phyloP scores from a whole-genome alignment of 2,888 invertebrate genomes.

The Patella ulyssiponensis region DNA sequence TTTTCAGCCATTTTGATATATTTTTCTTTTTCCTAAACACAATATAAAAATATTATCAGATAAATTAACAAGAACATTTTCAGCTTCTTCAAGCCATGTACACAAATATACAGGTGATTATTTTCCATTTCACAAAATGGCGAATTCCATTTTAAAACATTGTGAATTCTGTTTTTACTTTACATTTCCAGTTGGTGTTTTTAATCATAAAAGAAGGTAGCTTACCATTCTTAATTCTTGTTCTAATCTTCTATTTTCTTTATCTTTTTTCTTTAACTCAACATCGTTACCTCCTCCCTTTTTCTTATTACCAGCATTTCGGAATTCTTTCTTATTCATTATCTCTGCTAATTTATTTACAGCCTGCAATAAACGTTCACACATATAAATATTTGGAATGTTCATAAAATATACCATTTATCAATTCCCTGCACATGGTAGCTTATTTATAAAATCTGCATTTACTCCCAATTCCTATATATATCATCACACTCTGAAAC shows the following conservation, averaged over 20 bases:
- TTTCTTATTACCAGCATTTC: slow-evolving; percentile 67
- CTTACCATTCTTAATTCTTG: slow-evolving; percentile 87
- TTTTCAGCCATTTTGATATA: slow-evolving; percentile 89
- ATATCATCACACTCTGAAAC: too few species aligned
- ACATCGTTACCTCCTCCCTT: slow-evolving; percentile 77
- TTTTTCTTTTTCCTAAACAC: slow-evolving; percentile 87
- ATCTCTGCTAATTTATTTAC: slow-evolving; percentile 98
- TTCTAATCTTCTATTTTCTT: slow-evolving; percentile 93
- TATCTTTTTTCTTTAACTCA: slow-evolving; percentile 90
- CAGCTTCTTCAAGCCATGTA: too few species aligned
- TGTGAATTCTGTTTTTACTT: too few species aligned
- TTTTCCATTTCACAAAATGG: neutral
- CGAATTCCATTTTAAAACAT: neutral
- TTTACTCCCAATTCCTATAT: too few species aligned
- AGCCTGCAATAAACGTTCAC: slow-evolving; percentile 79
- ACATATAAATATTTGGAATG: too few species aligned
- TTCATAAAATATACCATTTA: too few species aligned
- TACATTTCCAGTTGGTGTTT: too few species aligned
- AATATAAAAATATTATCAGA: neutral
- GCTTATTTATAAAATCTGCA: too few species aligned
- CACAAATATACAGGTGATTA: too few species aligned
- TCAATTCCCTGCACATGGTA: too few species aligned
- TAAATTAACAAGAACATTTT: too few species aligned
- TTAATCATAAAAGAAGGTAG: neutral
- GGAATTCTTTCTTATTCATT: slow-evolving; percentile 91